Base-by-base conservation (phyloP, 2,888 invertebrate species). In the Pardosa pseudoannulata region DNA sequence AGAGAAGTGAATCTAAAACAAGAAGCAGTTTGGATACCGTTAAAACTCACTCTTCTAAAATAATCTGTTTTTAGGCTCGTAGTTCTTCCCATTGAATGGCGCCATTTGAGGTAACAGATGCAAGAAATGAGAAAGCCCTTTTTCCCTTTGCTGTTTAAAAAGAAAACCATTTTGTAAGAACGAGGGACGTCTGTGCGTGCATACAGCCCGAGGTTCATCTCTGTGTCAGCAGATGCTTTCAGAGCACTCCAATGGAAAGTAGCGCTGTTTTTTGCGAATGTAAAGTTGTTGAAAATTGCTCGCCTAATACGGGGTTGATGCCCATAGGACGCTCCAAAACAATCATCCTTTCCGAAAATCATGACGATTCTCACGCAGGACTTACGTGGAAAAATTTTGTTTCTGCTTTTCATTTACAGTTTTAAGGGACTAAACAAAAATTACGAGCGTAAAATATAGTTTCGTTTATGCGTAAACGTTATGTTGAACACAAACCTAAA, bases 281-380 rank as follows among this genome's bases (percentile, higher is more conserved):
- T 29, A 67, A 75, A 75, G 75, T 65, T 19, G 23, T 27, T 41
- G 65, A 75, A 65, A 75, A 75, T 65, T 65, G 46, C 39, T 41
- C n/a, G 31, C 19, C 39, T 74, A 39, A 27, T 41, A 65, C 19
- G 11, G 6, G 3, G 29, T 65, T 64, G 64, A 75, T 65, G 65
- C 65, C 65, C 75, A 65, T 41, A 36, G 65, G 39, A 28, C 29
- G 31, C 27, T 65, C 41, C 75, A 56, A 65, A 75, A 65, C 75
- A 75, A 75, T 65, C 75, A 65, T 65, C 65, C 27, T 46, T 19
- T 0, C 65, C 41, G 64, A 75, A 65, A 75, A 75, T 75, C 75
- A 75, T 75, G 65, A 41, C 75, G 31, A 64, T 75, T 65, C 41
- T 41, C 65, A 41, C 0, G 65, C 7, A 36, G 9, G 19, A 39